Evolutionary conservation across 1,140 invertebrate genomes (phyloP).

Genomic region (Pseudomyrmex gracilis): DNA sequence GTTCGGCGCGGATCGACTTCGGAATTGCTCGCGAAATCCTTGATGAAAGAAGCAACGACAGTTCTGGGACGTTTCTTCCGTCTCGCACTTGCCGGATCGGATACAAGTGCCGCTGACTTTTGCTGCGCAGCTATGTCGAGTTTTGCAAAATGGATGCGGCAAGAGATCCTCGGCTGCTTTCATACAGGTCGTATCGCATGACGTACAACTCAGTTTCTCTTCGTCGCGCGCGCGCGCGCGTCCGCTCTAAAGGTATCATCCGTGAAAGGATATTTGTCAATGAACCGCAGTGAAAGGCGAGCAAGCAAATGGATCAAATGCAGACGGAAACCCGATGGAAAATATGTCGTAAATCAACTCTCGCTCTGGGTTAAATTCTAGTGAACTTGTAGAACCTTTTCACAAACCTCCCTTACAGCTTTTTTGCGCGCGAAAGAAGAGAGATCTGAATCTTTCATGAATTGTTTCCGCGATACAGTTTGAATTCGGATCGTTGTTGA

Average conservation of each 20-base stretch:
- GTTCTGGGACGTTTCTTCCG: slow-evolving; percentile 33
- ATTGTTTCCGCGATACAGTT: not conserved
- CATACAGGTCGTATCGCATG: slow-evolving; percentile 60
- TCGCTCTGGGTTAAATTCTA: not conserved
- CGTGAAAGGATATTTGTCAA: slow-evolving; percentile 64
- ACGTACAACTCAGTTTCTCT: slow-evolving; percentile 52
- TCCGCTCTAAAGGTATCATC: slow-evolving; percentile 41
- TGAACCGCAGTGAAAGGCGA: slow-evolving; percentile 64
- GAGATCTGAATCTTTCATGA: slow-evolving; percentile 2
- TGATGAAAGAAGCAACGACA: slow-evolving; percentile 43
- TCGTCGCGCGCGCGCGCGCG: not conserved
- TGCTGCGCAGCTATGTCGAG: slow-evolving; percentile 41
- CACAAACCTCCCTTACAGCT: not conserved
- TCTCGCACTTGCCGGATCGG: slow-evolving; percentile 31
- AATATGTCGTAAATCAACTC: slow-evolving; percentile 34
- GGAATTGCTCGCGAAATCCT: slow-evolving; percentile 22
- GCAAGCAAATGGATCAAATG: slow-evolving; percentile 68
- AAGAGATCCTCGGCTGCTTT: slow-evolving; percentile 53
- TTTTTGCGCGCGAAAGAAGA: not conserved
- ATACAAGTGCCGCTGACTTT: slow-evolving; percentile 29
- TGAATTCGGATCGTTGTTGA: too few species aligned
- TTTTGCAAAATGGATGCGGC: slow-evolving; percentile 59
- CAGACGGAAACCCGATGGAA: slow-evolving; percentile 19
- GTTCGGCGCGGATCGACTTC: slow-evolving; percentile 29
- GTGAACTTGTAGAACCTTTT: not conserved